Percentiles rank a stretch among this genome's conserved stretches.
Conservation (phyloP, 2,797 vertebrate genomes). For the Acanthurus tractus region DNA sequence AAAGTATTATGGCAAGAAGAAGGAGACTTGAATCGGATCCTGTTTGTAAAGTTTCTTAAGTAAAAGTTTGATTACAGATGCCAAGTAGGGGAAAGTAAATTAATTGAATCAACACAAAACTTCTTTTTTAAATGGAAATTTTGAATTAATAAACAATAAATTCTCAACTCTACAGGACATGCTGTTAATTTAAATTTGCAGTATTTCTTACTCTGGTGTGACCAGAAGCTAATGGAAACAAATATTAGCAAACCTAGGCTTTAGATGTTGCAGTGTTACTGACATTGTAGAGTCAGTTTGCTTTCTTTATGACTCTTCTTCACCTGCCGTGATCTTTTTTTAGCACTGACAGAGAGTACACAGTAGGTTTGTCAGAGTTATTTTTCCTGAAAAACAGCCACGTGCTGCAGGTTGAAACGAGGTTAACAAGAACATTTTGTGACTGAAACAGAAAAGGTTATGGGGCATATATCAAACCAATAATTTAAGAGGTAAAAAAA, state of each 20-base stretch:
- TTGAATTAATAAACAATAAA: neutral
- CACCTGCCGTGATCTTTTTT: too few relatives aligned
- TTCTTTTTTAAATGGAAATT: neutral
- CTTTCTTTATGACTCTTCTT: neutral
- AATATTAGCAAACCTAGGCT: neutral
- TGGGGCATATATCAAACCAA: too few relatives aligned
- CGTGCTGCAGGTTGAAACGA: too few relatives aligned
- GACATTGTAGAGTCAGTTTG: neutral
- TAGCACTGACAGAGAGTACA: neutral
- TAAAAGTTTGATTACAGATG: neutral
- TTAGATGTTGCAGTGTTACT: neutral
- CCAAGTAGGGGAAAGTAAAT: neutral
- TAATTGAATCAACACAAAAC: neutral
- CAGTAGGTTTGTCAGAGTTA: too few relatives aligned
- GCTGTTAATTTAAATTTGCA: too few relatives aligned
- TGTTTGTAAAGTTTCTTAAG: constrained; percentile 11
- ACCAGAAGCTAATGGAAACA: neutral
- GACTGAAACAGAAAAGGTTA: too few relatives aligned
- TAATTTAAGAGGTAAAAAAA: too few relatives aligned
- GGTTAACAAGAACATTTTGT: too few relatives aligned
- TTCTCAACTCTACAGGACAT: neutral
- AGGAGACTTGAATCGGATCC: constrained; percentile 21
- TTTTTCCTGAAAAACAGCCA: too few relatives aligned
- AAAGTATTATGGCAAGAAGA: constrained; percentile 26
- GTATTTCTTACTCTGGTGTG: neutral